Evolutionary conservation across 2,888 invertebrate genomes (phyloP).

Genomic region (Melolontha melolontha): DNA sequence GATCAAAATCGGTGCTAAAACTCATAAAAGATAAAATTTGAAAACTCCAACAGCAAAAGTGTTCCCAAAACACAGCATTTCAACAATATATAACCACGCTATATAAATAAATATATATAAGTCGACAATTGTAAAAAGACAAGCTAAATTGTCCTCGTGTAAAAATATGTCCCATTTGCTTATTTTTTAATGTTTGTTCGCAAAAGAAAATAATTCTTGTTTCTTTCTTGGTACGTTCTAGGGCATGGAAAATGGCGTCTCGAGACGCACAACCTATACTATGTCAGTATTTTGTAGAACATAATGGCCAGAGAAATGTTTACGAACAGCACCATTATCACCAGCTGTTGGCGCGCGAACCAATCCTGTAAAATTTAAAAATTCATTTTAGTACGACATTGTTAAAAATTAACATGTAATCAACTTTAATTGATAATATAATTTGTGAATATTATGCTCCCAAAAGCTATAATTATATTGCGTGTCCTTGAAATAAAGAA

Average conservation of each 20-base stretch:
- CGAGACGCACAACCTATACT: conserved; percentile 74
- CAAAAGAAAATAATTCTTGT: conserved; percentile 27
- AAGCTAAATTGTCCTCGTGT: conserved; percentile 36
- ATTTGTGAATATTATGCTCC: too few species aligned
- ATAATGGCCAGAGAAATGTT: conserved; percentile 95
- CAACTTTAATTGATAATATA: too few species aligned
- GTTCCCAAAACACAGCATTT: conserved; percentile 60
- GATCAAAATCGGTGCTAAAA: conserved; percentile 25
- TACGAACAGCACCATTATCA: conserved; percentile 92
- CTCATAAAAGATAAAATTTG: conserved; percentile 58
- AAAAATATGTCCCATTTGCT: conserved; percentile 40
- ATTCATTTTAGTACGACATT: neutral
- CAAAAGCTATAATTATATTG: too few species aligned
- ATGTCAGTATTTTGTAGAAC: conserved; percentile 96
- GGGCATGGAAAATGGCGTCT: conserved; percentile 40
- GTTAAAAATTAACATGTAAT: too few species aligned
- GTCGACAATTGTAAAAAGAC: conserved; percentile 43
- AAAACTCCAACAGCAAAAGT: conserved; percentile 64
- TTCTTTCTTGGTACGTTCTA: conserved; percentile 32
- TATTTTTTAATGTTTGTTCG: conserved; percentile 29
- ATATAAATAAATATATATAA: conserved; percentile 49
- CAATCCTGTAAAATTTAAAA: conserved; percentile 80
- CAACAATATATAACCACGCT: conserved; percentile 54
- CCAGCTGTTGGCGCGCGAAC: conserved; percentile 95
- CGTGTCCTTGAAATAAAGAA: too few species aligned